Evolutionary conservation across 2,888 invertebrate genomes (phyloP), one percentile per base, ranked within the genome.

Genomic region (Brachyopa scutellaris): DNA sequence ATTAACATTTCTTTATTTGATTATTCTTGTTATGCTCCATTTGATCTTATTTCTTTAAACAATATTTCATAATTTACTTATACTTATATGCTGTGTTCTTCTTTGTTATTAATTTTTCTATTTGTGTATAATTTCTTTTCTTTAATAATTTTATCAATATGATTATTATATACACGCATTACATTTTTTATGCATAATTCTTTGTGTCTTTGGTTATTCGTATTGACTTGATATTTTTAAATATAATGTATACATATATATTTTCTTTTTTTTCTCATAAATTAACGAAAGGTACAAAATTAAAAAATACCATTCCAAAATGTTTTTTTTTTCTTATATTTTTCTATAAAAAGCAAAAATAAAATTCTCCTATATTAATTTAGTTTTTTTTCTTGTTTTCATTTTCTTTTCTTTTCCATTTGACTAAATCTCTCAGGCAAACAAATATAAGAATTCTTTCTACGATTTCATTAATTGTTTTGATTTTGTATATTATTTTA

Each of bases 1-100:
- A 76, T 76, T 76, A 82, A 82, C 82, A 82, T 76, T 64, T 70
- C 76, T 82, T 82, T 82, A 82, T 82, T 82, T 70, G 74, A 76
- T 82, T 82, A 82, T 70, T 47, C 55, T 40, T 73, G 3, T 51
- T 79, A 73, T 80, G 69, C 51, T 74, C 69, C 55, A 70, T 74
- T 80, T 57, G 62, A 57, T 73, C 21, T 51, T 74, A 53, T 64
- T 66, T 53, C 42, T 69, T 62, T 62, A 69, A 80, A 79, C 79
- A 79, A 61, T 73, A 64, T 77, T 69, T n/a, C 26, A 5, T 5
- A 47, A 57, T 42, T 61, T 57, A 59, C 29, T 69, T 64, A 19
- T n/a, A n/a, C 26, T 5, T 72, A 36, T 70, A 29, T 49, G 36
- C 29, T 26, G 42, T 26, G 42, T 23, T 31, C 66, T 7, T 45